These are phyloP conservation scores for Pelochelys cantorii DNA, from an alignment of 2,797 vertebrate genomes.

Conservation along the genomic window DNA sequence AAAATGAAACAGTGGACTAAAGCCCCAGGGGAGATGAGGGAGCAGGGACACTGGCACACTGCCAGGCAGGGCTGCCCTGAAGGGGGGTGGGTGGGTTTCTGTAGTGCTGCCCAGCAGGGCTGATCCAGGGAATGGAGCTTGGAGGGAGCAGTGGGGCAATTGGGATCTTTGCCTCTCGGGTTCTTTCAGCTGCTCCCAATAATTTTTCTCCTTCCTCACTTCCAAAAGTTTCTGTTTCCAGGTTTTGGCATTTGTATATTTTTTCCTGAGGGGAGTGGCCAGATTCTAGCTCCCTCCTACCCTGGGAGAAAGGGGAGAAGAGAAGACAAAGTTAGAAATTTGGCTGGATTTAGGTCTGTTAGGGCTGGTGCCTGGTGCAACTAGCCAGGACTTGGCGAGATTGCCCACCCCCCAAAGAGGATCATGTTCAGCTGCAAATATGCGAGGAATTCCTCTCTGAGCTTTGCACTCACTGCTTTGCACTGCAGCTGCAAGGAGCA, in stretches of 20 bases:
- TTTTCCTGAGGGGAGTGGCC: neutral
- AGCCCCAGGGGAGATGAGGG: neutral
- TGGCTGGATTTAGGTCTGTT: neutral
- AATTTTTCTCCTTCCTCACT: neutral
- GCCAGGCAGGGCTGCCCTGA: neutral
- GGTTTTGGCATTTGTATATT: neutral
- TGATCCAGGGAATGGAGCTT: fast-evolving
- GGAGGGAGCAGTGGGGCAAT: neutral
- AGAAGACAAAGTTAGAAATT: neutral
- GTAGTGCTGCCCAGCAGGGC: neutral
- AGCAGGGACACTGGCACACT: neutral
- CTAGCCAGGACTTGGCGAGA: neutral
- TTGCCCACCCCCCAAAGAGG: neutral
- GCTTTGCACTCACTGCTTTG: neutral
- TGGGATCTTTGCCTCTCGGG: neutral
- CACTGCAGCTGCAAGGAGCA: neutral
- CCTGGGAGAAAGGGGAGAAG: no score
- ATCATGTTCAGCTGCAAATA: neutral
- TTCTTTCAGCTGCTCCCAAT: neutral
- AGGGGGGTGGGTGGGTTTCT: neutral
- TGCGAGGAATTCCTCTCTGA: neutral
- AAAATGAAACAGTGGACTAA: neutral
- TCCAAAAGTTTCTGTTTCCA: neutral
- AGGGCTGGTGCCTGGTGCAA: neutral
- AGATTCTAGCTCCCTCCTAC: neutral